These are phyloP conservation scores for Xenus cinereus DNA, from an alignment of 2,113 vertebrate genomes.

Conservation along the genomic window DNA sequence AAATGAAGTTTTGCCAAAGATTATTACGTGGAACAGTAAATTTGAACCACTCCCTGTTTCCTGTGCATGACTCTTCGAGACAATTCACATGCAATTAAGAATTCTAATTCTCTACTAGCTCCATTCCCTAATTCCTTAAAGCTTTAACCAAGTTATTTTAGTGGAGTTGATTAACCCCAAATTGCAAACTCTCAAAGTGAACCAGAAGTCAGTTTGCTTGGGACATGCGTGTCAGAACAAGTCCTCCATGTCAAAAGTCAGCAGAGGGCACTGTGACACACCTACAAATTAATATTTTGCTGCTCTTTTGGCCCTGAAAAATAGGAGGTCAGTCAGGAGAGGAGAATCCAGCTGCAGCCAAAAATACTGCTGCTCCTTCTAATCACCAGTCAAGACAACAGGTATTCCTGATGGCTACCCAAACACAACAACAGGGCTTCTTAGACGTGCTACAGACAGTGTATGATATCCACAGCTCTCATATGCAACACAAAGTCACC, in stretches of 20 bases:
- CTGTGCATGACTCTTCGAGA: not conserved
- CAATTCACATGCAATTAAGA: constrained; percentile 31
- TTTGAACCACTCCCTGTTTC: not conserved
- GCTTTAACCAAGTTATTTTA: not conserved
- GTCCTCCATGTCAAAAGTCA: not conserved
- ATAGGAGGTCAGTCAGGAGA: not conserved
- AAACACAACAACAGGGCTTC: not conserved
- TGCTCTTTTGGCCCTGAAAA: not conserved
- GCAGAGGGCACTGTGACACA: not conserved
- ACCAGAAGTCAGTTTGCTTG: not conserved
- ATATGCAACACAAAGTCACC: rapidly evolving
- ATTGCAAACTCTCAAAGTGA: not conserved
- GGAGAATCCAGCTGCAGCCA: not conserved
- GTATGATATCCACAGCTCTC: not conserved
- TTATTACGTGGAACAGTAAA: not conserved
- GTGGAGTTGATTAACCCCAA: not conserved
- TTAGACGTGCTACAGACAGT: rapidly evolving
- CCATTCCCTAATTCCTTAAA: not conserved
- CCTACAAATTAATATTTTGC: not conserved
- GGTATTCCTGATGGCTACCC: not conserved
- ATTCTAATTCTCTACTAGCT: not conserved
- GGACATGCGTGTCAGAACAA: not conserved
- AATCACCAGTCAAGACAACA: not conserved
- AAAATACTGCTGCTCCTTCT: not conserved
- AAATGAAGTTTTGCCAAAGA: not conserved